Evolutionary conservation across 64 coral and sea anemone species (phyloP).

Genomic region (Montipora capricornis): DNA sequence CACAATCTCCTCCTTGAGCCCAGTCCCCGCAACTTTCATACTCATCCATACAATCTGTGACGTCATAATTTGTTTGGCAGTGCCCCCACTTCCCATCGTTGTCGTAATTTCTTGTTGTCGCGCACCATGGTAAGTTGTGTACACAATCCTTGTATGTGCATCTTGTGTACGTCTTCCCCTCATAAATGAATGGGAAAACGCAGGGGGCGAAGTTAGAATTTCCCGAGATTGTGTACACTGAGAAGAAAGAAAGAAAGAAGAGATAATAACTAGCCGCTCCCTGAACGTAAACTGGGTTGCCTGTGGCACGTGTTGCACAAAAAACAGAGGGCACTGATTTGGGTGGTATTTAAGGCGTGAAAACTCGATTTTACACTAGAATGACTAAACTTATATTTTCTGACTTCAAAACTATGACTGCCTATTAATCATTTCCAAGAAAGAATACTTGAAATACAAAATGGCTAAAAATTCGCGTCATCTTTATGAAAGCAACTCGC

Average conservation of each 20-base stretch:
- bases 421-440: no score
- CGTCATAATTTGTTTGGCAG: conserved; percentile 16
- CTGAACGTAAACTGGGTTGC: no score
- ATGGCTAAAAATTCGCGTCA: no score
- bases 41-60: background rate
- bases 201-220: conserved; percentile 32
- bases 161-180: background rate
- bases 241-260: background rate
- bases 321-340: no score
- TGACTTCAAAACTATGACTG: no score
- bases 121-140: conserved; percentile 3
- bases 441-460: no score
- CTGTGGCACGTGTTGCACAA: no score
- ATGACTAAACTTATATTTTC: no score
- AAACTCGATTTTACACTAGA: no score
- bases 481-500: no score
- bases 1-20: background rate
- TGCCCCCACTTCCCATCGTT: conserved; percentile 37
- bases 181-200: conserved; percentile 20
- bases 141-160: background rate
- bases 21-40: conserved; percentile 12
- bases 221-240: conserved; percentile 36
- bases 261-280: no score
- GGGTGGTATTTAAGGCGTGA: no score
- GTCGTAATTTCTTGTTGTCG: conserved; percentile 46